Conservation (phyloP, 2,797 vertebrate species). For the Balearica regulorum region DNA sequence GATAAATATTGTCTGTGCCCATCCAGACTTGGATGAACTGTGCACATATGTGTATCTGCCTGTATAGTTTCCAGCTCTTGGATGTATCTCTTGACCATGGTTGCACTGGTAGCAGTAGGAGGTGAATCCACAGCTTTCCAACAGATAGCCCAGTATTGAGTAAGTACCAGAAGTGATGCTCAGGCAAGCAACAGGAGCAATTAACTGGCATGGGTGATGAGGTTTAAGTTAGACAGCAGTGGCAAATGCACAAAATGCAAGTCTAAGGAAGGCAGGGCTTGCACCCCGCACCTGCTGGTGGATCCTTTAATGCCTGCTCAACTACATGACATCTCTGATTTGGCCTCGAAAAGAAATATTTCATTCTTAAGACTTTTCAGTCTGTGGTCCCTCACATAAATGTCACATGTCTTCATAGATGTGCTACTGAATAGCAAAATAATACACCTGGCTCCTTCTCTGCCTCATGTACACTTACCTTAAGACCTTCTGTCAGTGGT, state of each 20-base stretch:
- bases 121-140: background rate
- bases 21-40: background rate
- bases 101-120: background rate
- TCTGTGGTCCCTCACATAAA: background rate
- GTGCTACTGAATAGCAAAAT: background rate
- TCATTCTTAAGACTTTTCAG: background rate
- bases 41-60: accelerated
- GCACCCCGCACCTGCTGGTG: background rate
- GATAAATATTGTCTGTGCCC: background rate
- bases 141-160: background rate
- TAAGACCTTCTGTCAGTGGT: background rate
- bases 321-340: background rate
- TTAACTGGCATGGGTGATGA: background rate
- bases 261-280: background rate
- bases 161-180: background rate
- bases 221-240: background rate
- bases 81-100: background rate
- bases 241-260: background rate
- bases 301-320: background rate
- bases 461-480: background rate
- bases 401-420: background rate
- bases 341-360: background rate
- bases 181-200: background rate
- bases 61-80: background rate
- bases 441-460: background rate